phyloP scores from a whole-genome alignment of 2,797 vertebrate genomes.

The Lophius americanus region DNA sequence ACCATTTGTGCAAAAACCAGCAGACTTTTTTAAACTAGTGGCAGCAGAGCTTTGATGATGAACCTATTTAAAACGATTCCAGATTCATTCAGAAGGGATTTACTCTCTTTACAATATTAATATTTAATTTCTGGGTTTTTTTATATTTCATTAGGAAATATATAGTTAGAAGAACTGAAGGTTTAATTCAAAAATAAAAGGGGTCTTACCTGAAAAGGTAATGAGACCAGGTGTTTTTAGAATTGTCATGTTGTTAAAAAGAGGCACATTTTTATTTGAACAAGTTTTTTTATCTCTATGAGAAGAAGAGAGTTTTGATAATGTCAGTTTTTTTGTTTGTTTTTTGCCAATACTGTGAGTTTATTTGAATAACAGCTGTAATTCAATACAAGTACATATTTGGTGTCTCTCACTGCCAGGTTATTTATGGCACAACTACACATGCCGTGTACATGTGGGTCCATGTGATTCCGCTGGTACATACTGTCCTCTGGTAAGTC shows the following conservation, averaged over 20 bases:
- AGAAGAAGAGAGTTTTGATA: background rate
- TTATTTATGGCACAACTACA: slow-evolving; percentile 31
- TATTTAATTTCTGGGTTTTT: too few relatives aligned
- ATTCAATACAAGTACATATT: slow-evolving; percentile 10
- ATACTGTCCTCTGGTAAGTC: slow-evolving; percentile 25
- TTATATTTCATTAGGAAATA: background rate
- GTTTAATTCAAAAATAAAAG: background rate
- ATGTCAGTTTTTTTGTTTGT: background rate
- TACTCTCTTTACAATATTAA: too few relatives aligned
- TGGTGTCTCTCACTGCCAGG: background rate
- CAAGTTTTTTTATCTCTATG: too few relatives aligned
- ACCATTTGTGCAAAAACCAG: slow-evolving; percentile 10
- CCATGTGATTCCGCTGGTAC: slow-evolving; percentile 22
- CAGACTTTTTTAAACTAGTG: too few relatives aligned
- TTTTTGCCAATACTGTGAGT: slow-evolving; percentile 2
- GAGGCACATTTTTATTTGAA: too few relatives aligned
- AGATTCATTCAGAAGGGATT: too few relatives aligned
- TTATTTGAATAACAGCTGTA: background rate
- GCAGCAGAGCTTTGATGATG: background rate
- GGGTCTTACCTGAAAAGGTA: background rate
- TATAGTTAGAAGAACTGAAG: background rate
- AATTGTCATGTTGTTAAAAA: too few relatives aligned
- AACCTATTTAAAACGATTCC: too few relatives aligned
- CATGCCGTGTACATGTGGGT: slow-evolving; percentile 21
- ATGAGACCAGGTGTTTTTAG: too few relatives aligned